A percentile compares a stretch with the other conserved stretches of the same genome.
phyloP scores from a whole-genome alignment of 1,140 invertebrate species.

The Cydia strobilella region DNA sequence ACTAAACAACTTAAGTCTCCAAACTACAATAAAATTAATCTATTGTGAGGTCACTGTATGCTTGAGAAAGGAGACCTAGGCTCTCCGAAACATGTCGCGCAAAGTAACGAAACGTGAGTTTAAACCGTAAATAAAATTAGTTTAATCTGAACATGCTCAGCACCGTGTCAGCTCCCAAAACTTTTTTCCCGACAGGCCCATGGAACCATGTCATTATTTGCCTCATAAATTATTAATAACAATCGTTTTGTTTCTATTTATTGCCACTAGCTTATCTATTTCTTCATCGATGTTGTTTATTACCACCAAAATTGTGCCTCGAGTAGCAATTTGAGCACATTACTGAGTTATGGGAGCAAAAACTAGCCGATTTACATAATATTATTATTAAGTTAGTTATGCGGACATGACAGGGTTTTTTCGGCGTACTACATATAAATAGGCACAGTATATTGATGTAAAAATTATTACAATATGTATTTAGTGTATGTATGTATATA shows the following conservation, averaged over 20 bases:
- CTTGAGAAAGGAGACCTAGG: too few species aligned
- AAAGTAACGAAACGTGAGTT: too few species aligned
- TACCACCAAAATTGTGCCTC: slow-evolving; percentile 37
- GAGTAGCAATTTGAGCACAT: slow-evolving; percentile 38
- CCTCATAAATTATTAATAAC: slow-evolving; percentile 52
- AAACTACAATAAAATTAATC: not conserved
- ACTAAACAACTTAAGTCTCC: not conserved
- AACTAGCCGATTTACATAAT: slow-evolving; percentile 39
- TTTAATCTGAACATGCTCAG: not conserved
- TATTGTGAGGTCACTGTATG: too few species aligned
- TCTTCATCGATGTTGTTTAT: slow-evolving; percentile 48
- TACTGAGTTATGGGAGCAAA: slow-evolving; percentile 42
- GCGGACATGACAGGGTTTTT: slow-evolving; percentile 22
- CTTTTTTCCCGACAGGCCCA: not conserved
- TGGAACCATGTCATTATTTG: slow-evolving; percentile 50
- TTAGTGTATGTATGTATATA: not conserved
- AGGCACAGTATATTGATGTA: not conserved
- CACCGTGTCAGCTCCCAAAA: too few species aligned
- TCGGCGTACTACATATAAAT: not conserved
- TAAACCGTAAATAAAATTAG: too few species aligned
- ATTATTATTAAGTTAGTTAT: slow-evolving; percentile 31
- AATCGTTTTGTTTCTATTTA: slow-evolving; percentile 47
- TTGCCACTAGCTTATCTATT: slow-evolving; percentile 45
- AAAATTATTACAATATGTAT: too few species aligned
- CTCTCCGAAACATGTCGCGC: too few species aligned